Conservation (phyloP, 2,113 vertebrate genomes). For the Pungitius pungitius region DNA sequence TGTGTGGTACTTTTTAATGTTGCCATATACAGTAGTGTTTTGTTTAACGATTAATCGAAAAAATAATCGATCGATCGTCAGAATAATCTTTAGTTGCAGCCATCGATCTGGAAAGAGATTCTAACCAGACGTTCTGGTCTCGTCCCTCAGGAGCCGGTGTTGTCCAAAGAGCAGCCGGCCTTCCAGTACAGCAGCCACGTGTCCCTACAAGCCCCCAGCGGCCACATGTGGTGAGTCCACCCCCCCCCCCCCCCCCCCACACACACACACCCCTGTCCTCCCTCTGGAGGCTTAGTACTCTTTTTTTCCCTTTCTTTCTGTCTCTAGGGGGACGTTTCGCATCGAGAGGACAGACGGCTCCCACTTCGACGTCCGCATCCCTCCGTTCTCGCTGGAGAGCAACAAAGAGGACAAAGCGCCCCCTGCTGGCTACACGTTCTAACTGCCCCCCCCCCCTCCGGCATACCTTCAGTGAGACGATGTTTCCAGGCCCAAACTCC, state of each 20-base stretch:
- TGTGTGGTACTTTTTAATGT: too few relatives aligned
- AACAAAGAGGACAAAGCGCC: slow-evolving; percentile 98
- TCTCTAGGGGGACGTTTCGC: slow-evolving; percentile 92
- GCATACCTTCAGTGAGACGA: too few relatives aligned
- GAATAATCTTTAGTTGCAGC: too few relatives aligned
- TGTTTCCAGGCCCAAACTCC: neutral
- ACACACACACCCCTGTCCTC: neutral
- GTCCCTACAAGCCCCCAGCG: slow-evolving; percentile 95
- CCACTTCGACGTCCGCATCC: slow-evolving; percentile 97
- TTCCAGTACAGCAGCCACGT: slow-evolving; percentile 99
- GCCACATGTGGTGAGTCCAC: slow-evolving; percentile 93
- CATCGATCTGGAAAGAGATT: too few relatives aligned
- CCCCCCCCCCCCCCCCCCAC: too few relatives aligned
- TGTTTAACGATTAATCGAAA: too few relatives aligned
- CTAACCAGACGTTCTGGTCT: too few relatives aligned
- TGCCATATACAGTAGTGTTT: too few relatives aligned
- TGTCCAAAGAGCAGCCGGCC: slow-evolving; percentile 97
- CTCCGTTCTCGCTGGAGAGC: slow-evolving; percentile 98
- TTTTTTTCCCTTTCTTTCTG: too few relatives aligned
- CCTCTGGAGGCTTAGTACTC: neutral
- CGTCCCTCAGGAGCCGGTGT: slow-evolving; percentile 88
- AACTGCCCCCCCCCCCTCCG: too few relatives aligned
- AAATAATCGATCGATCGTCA: too few relatives aligned
- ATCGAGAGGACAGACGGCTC: slow-evolving; percentile 96
- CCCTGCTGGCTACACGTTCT: slow-evolving; percentile 92